These are phyloP conservation scores for Zophobas atratus DNA, from an alignment of 1,140 invertebrate species.

Conservation along the genomic window DNA sequence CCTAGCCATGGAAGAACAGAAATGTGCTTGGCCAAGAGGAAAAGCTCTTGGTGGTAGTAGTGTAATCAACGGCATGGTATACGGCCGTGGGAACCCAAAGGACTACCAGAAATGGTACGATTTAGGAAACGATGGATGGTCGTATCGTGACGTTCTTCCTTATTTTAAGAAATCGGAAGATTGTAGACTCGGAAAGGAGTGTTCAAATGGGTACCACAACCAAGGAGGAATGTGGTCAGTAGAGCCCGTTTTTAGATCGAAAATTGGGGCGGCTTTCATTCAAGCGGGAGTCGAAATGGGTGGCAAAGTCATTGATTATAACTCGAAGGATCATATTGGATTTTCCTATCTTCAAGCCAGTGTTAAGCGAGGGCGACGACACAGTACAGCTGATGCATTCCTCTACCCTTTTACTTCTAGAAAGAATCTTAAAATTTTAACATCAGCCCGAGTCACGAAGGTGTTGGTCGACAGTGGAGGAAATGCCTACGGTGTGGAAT, in stretches of 20 bases:
- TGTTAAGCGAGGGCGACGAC: slow-evolving; percentile 74
- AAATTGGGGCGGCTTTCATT: slow-evolving; percentile 71
- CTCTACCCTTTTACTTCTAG: slow-evolving; percentile 62
- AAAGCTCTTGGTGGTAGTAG: slow-evolving; percentile 74
- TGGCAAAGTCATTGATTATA: slow-evolving; percentile 52
- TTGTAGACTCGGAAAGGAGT: slow-evolving; percentile 69
- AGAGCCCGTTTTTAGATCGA: no score
- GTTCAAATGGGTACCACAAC: slow-evolving; percentile 55
- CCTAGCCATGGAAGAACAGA: slow-evolving; percentile 67
- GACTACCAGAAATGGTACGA: slow-evolving; percentile 81
- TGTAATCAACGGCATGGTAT: slow-evolving; percentile 79
- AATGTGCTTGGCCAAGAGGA: slow-evolving; percentile 65
- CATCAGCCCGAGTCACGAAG: slow-evolving; percentile 75
- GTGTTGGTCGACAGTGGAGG: slow-evolving; percentile 80
- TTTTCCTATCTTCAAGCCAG: no score
- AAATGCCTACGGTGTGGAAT: slow-evolving; percentile 70
- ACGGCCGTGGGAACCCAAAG: slow-evolving; percentile 74
- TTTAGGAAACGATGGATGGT: slow-evolving; percentile 70
- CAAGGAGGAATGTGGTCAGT: no score
- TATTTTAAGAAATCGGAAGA: slow-evolving; percentile 71
- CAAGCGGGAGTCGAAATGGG: slow-evolving; percentile 69
- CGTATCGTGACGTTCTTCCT: slow-evolving; percentile 67
- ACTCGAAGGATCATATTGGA: no score
- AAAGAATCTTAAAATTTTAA: slow-evolving; percentile 75
- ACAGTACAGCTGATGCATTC: slow-evolving; percentile 70